Base-by-base conservation (phyloP, 1,140 invertebrate species). In the Drosophila jambulina region DNA sequence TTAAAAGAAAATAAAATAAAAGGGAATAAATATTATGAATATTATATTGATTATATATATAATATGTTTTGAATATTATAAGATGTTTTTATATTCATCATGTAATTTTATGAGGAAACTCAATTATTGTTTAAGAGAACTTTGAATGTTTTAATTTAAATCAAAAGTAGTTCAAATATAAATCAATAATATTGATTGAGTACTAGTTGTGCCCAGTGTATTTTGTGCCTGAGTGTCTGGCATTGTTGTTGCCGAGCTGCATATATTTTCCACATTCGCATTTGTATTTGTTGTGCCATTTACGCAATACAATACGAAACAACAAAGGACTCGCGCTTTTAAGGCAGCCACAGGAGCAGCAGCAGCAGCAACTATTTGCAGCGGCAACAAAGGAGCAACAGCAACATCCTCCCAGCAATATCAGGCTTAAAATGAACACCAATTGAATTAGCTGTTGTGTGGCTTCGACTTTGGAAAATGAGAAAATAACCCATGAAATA, bases 251-350 rank as follows among this genome's bases (percentile, higher is more conserved):
- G 51, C 49, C 19, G 38, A n/a, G 32, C 15, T 54, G 54, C 62
- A 43, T 19, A 32, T 29, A 32, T 64, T 58, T 34, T 56, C 32
- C n/a, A 23, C 40, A 34, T 59, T 58, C 40, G 17, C 38, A 21
- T 40, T 59, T 48, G 53, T 57, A 72, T 71, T 72, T 72, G 43
- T 71, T 72, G 67, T 71, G 67, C 43, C 29, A 42, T 72, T 72
- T 59, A 60, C 36, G 53, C 67, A 38, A 42, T 12, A 34, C 62
- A 51, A 64, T 64, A 29, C 67, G 34, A 40, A 56, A 84, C 56
- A 61, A 79, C 84, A 85, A 85, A 79, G 77, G 85, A 78, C 23
- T 63, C 77, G 80, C 68, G 48, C 54, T 53, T 72, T 86, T 79
- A 80, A 82, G 74, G 67, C 82, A 75, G 57, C 69, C 65, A 86